Base-by-base conservation (phyloP, 2,888 invertebrate genomes). In the Dioctria linearis region DNA sequence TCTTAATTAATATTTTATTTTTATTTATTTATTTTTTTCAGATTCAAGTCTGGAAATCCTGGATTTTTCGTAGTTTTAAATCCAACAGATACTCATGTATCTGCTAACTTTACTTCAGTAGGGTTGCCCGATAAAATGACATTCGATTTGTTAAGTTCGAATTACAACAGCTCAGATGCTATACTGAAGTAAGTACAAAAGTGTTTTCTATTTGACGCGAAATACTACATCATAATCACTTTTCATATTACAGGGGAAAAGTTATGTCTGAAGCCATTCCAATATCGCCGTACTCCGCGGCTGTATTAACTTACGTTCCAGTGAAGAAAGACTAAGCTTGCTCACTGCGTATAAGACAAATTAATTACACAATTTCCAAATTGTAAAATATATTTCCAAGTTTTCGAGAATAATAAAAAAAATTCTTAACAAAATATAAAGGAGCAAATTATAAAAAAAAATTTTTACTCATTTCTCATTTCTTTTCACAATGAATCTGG, bases 11-110 rank as follows among this genome's bases (percentile, higher is more conserved):
- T 54, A 46, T 51, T n/a, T 3, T 78, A 42, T 84, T 86, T 84
- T 79, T 86, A 25, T 25, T 25, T 25, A 25, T 25, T 25, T 25
- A 25, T 25, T 25, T 25, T 25, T 25, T 25, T 25, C 25, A 95
- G 95, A 88, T 91, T 93, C 86, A 93, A 93, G 87, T 88, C 92
- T 25, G 95, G 94, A 0, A 94, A 93, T 89, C 94, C 94, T 0
- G 95, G 95, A 37, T 94, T 92, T 88, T 89, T 94, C 84, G 93
- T 94, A 40, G 92, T 93, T 71, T 92, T 92, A 85, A 95, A 96
- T 89, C 92, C 94, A 13, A 90, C 90, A 1, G 87, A 87, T 8
- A 86, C 88, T 46, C 86, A 86, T 3, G 90, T 89, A 6, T 86
- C 86, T 3, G 91, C 92, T 71, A 91, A 94, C 86, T 90, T 95